A percentile compares a stretch with the other conserved stretches of the same genome.
phyloP scores from a whole-genome alignment of 2,113 vertebrate species.

The Aplodontia rufa region DNA sequence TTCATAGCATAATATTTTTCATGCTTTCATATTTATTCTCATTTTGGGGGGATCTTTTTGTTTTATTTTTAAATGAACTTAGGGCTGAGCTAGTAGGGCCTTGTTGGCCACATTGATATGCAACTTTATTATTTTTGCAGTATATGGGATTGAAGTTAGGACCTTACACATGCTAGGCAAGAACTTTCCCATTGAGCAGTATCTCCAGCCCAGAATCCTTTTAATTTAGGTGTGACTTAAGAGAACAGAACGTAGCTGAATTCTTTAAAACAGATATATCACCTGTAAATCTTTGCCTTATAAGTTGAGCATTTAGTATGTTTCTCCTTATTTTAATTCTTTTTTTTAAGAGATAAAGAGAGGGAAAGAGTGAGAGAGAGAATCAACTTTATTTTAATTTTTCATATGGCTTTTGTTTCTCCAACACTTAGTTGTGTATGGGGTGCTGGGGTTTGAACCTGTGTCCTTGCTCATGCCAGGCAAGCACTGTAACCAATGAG shows the following conservation, averaged over 20 bases:
- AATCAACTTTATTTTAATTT: too few species aligned
- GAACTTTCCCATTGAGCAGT: neutral
- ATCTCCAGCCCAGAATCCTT: neutral
- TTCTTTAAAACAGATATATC: neutral
- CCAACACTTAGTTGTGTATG: too few species aligned
- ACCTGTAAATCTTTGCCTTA: neutral
- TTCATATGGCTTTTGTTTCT: too few species aligned
- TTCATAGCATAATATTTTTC: neutral
- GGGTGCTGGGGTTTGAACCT: too few species aligned
- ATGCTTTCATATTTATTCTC: slow-evolving; percentile 16
- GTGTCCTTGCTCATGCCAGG: too few species aligned
- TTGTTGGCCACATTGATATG: neutral
- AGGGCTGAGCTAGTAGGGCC: neutral
- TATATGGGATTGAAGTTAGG: neutral
- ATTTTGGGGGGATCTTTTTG: neutral
- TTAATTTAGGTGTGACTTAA: slow-evolving; percentile 41
- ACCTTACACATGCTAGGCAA: neutral
- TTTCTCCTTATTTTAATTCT: slow-evolving; percentile 27
- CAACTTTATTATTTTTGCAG: neutral
- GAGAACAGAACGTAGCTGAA: neutral
- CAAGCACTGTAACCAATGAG: too few species aligned
- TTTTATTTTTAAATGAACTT: neutral
- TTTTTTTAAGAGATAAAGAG: too few species aligned
- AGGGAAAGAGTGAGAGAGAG: too few species aligned
- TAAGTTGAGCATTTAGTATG: neutral